phyloP scores from a whole-genome alignment of 1,140 invertebrate species.

The Cydia amplana region DNA sequence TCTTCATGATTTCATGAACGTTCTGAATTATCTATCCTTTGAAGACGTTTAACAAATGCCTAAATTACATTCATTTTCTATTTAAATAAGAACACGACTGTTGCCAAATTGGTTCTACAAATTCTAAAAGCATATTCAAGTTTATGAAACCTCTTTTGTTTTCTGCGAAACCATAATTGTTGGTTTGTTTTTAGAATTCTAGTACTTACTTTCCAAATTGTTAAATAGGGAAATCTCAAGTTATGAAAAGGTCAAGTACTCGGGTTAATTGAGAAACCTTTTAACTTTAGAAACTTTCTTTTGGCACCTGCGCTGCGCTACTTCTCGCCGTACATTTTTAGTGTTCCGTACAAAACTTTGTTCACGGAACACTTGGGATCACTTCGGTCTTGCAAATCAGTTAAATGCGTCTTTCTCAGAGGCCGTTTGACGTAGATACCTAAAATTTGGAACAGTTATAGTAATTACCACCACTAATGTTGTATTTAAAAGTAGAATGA shows the following conservation, averaged over 20 bases:
- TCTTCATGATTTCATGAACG: not conserved
- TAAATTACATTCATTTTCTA: too few relatives aligned
- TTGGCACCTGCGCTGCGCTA: not conserved
- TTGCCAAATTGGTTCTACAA: not conserved
- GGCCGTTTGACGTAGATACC: too few relatives aligned
- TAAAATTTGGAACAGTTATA: too few relatives aligned
- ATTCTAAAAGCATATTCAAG: not conserved
- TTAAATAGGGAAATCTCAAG: not conserved
- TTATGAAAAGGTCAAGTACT: not conserved
- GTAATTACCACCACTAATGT: too few relatives aligned
- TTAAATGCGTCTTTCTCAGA: too few relatives aligned
- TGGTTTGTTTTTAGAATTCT: not conserved
- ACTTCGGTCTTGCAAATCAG: too few relatives aligned
- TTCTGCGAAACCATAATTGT: not conserved
- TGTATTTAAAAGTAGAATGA: too few relatives aligned
- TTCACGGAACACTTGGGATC: too few relatives aligned
- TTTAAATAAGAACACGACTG: not conserved
- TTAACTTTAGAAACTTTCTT: not conserved
- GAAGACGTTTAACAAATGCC: not conserved
- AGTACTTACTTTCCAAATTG: not conserved
- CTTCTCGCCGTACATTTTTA: not conserved
- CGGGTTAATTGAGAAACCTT: conserved; percentile 3
- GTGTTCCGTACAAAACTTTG: too few relatives aligned
- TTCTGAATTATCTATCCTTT: not conserved
- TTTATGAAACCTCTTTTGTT: not conserved